Conservation (phyloP, 2,113 vertebrate species). For the Probosciger aterrimus region DNA sequence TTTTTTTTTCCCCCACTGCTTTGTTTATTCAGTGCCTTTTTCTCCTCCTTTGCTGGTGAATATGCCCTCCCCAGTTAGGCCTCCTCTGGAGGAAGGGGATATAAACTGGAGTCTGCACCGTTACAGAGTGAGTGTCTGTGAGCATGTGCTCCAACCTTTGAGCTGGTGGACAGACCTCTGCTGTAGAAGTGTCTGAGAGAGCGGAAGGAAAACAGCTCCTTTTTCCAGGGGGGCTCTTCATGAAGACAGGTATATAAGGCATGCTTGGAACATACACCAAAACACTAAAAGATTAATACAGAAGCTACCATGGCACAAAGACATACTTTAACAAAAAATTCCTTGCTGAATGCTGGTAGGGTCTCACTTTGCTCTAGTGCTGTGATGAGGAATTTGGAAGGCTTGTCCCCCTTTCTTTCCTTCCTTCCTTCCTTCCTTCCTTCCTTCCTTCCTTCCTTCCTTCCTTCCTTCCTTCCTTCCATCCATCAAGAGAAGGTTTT, state of each 20-base stretch:
- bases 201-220: neutral
- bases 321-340: neutral
- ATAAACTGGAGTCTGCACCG: accelerated
- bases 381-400: neutral
- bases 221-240: neutral
- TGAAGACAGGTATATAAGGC: neutral
- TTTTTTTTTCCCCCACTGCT: neutral
- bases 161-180: neutral
- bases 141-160: neutral
- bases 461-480: too few species aligned
- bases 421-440: neutral
- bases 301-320: neutral
- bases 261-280: neutral
- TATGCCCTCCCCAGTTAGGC: neutral
- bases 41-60: neutral
- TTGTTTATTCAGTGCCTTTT: neutral
- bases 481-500: neutral
- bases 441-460: neutral
- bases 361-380: neutral
- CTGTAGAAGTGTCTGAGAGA: neutral
- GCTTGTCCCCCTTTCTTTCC: neutral
- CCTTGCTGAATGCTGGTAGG: neutral
- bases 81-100: neutral
- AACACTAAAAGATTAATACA: neutral
- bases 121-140: neutral